These are phyloP conservation scores for Sciaenops ocellatus DNA, from an alignment of 2,797 vertebrate species.

Conservation along the genomic window DNA sequence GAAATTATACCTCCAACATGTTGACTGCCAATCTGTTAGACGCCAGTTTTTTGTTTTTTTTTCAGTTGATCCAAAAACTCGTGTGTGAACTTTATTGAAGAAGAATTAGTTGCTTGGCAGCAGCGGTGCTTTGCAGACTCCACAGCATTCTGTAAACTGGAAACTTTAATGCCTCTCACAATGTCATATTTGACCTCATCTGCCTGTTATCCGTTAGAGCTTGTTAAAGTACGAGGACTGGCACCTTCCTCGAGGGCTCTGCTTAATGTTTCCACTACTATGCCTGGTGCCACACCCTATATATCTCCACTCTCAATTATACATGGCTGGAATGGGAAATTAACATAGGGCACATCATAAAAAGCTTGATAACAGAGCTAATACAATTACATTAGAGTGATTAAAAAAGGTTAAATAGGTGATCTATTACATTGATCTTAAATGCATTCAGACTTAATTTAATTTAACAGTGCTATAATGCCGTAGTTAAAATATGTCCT, in stretches of 20 bases:
- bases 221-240: slow-evolving; percentile 12
- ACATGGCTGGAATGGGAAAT: slow-evolving; percentile 66
- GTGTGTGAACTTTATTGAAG: not conserved
- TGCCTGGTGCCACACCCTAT: slow-evolving; percentile 62
- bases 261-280: slow-evolving; percentile 41
- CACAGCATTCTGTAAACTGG: not conserved
- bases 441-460: slow-evolving; percentile 89
- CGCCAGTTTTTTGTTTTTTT: too few species aligned
- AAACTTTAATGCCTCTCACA: slow-evolving; percentile 2
- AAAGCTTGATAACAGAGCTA: slow-evolving; percentile 82
- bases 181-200: slow-evolving; percentile 32
- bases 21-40: too few species aligned
- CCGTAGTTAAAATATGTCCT: slow-evolving; percentile 86
- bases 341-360: slow-evolving; percentile 71
- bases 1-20: not conserved
- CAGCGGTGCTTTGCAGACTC: slow-evolving; percentile 11
- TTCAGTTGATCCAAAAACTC: not conserved
- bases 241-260: slow-evolving; percentile 31
- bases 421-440: slow-evolving; percentile 89
- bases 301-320: slow-evolving; percentile 66
- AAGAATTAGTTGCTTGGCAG: slow-evolving; percentile 8
- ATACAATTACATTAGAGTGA: slow-evolving; percentile 84
- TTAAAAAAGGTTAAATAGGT: slow-evolving; percentile 86
- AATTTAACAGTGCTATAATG: slow-evolving; percentile 88
- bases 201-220: slow-evolving; percentile 20